phyloP scores from a whole-genome alignment of 2,888 invertebrate genomes.

The Marronus borbonicus region DNA sequence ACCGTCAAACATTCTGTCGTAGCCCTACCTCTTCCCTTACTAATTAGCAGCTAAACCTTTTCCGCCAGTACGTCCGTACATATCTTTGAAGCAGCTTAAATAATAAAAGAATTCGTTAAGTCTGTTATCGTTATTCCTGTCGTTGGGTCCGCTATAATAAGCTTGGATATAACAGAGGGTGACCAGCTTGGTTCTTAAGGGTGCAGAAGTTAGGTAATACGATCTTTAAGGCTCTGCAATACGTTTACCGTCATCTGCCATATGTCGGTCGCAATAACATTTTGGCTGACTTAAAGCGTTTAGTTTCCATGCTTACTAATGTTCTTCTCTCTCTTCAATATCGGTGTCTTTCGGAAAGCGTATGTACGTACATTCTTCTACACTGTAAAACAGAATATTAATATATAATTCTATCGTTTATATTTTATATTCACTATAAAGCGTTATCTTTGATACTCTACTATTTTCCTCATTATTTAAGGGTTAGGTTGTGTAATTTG shows the following conservation, averaged over 20 bases:
- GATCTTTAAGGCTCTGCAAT: slow-evolving; percentile 56
- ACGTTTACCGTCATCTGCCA: slow-evolving; percentile 58
- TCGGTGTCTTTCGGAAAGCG: background rate
- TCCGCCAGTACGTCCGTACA: background rate
- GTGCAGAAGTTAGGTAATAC: slow-evolving; percentile 47
- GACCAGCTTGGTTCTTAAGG: slow-evolving; percentile 33
- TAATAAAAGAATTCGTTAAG: slow-evolving; percentile 41
- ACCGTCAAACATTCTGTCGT: background rate
- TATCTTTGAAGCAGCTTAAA: slow-evolving; percentile 23
- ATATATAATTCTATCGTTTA: too few relatives aligned
- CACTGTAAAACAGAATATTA: slow-evolving; percentile 3
- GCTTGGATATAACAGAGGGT: slow-evolving; percentile 47
- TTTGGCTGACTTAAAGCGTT: slow-evolving; percentile 51
- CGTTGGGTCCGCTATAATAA: slow-evolving; percentile 46
- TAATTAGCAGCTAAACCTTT: slow-evolving; percentile 28
- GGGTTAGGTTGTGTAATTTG: too few relatives aligned
- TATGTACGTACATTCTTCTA: background rate
- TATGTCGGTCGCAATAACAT: slow-evolving; percentile 60
- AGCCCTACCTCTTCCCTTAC: slow-evolving; percentile 8
- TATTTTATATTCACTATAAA: too few relatives aligned
- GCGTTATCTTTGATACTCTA: too few relatives aligned
- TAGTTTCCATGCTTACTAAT: slow-evolving; percentile 44
- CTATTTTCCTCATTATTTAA: too few relatives aligned
- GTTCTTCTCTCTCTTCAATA: slow-evolving; percentile 31
- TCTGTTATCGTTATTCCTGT: slow-evolving; percentile 30